Conservation (phyloP, 2,113 vertebrate genomes). For the Barnardius zonarius region DNA sequence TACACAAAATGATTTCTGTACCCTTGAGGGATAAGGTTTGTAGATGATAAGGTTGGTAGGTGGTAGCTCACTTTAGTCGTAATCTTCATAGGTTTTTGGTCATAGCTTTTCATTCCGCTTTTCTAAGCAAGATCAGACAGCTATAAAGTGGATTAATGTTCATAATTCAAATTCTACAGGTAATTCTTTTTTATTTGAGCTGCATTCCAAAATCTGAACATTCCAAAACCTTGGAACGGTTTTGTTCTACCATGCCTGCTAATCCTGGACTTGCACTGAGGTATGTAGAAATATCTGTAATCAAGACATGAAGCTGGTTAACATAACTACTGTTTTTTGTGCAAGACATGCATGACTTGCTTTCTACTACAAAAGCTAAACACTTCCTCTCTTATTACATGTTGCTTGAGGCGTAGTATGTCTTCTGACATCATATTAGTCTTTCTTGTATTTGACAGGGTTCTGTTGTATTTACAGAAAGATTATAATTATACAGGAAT, state of each 20-base stretch:
- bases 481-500: neutral
- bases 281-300: slow-evolving; percentile 71
- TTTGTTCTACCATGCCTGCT: slow-evolving; percentile 87
- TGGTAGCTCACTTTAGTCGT: neutral
- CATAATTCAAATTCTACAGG: slow-evolving; percentile 77
- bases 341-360: neutral
- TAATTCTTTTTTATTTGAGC: slow-evolving; percentile 89
- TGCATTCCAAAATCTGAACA: slow-evolving; percentile 87
- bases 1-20: neutral
- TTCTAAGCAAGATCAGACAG: neutral
- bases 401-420: neutral
- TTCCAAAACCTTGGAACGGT: slow-evolving; percentile 88
- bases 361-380: neutral
- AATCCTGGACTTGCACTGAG: slow-evolving; percentile 91
- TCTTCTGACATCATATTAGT: neutral
- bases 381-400: neutral
- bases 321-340: neutral
- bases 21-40: neutral
- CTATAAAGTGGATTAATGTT: neutral
- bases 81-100: neutral
- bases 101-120: neutral
- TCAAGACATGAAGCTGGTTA: neutral
- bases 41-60: neutral
- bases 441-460: neutral
- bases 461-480: neutral